Conservation (phyloP, 2,113 vertebrate species). For the Heterotis niloticus region DNA sequence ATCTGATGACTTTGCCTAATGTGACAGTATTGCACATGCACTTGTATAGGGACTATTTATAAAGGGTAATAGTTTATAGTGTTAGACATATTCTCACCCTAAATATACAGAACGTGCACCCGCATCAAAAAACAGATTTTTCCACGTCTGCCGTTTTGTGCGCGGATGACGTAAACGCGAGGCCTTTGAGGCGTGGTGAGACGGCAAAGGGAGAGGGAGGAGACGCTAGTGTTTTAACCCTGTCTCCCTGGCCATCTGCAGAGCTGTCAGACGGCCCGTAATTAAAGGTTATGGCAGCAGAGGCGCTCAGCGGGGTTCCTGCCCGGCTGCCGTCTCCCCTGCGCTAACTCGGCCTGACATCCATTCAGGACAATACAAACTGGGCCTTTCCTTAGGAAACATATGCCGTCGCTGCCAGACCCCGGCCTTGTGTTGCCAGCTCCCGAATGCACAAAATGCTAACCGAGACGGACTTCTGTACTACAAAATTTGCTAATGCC, state of each 20-base stretch:
- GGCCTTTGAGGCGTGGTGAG: constrained; percentile 13
- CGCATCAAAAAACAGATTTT: background rate
- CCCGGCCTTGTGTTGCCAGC: constrained; percentile 36
- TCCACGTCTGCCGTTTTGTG: background rate
- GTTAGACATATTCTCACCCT: too few species aligned
- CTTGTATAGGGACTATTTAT: too few species aligned
- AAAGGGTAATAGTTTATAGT: too few species aligned
- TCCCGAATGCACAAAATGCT: constrained; percentile 24
- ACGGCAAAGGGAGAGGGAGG: background rate
- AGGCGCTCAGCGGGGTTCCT: constrained; percentile 54
- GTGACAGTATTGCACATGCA: too few species aligned
- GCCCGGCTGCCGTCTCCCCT: constrained; percentile 39
- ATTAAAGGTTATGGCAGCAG: constrained; percentile 59
- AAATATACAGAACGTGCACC: background rate
- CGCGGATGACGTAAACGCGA: constrained; percentile 8
- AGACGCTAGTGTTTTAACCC: constrained; percentile 31
- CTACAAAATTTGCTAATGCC: constrained; percentile 38
- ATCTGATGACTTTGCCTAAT: too few species aligned
- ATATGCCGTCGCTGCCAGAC: constrained; percentile 50
- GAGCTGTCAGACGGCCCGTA: constrained; percentile 53
- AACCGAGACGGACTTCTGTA: constrained; percentile 34
- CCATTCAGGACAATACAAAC: constrained; percentile 48
- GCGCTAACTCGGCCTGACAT: constrained; percentile 55
- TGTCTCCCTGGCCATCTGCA: constrained; percentile 52
- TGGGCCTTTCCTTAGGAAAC: constrained; percentile 55